Evolutionary conservation across 2,797 vertebrate genomes (phyloP), one percentile per base, ranked within the genome.

Genomic region (Chelonia mydas): DNA sequence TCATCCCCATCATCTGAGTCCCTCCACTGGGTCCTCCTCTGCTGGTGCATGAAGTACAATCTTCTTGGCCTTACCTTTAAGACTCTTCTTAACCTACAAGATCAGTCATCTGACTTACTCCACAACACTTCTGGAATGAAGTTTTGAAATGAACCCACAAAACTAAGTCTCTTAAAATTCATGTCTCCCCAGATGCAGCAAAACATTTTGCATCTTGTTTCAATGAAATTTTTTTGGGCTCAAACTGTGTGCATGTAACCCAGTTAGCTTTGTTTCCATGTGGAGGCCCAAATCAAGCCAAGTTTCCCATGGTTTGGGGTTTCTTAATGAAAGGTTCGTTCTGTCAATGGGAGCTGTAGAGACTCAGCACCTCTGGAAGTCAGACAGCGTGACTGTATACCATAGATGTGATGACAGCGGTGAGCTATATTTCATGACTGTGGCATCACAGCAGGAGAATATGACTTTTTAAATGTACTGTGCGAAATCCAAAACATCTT

Each of bases 151-250:
- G 0, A 15, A 47, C 19, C 11, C 41, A 89, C 86, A 28, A 86
- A 90, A 83, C 31, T 27, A 54, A 45, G 11, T 8, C 3, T 37
- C 11, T 88, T 55, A 23, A 78, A n/a, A 86, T 59, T 83, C 65
- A 59, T 0, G 0, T 17, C 12, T 53, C 21, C 37, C n/a, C 2
- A 79, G 13, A 45, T n/a, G 51, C 79, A 81, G 21, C 27, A 79
- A 89, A 91, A 50, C 13, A 6, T 49, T 50, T 23, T 1, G 1
- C 2, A 1, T 1, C 2, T 4, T 88, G 6, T 86, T 77, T 89
- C 83, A 81, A 11, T 28, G 80, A 65, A 6, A 3, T 50, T 1
- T 54, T 53, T 49, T 53, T 83, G 59, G 31, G 74, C 12, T 47
- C 41, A 77, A 47, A 76, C 23, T 76, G 47, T 16, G 45, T 15